Evolutionary conservation across 2,888 invertebrate genomes (phyloP), one percentile per base, ranked within the genome.

Genomic region (Linnaemya tessellans): DNA sequence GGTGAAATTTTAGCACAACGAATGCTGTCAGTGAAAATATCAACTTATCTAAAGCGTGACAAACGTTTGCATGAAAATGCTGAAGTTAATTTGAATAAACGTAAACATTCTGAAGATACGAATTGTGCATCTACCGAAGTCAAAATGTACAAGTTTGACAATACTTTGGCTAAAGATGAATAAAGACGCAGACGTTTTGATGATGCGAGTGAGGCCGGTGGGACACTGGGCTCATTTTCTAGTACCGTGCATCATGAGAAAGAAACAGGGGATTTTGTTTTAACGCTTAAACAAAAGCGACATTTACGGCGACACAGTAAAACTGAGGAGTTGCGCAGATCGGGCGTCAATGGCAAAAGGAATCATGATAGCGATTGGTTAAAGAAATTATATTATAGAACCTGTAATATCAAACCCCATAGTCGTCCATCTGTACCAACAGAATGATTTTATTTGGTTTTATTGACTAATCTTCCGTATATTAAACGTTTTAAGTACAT

Each of bases 31-130:
- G 94, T 96, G 0, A 93, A 96, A 87, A 94, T 96, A 54, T 97
- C 96, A 89, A 95, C 96, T 35, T 96, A 96, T 88, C 96, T 96
- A 0, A 96, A 96, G 84, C 93, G 96, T 4, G 96, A 97, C 89
- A 94, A 95, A 84, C 94, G 94, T 65, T 94, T 95, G 75, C 96
- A 95, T 73, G 96, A 96, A 67, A 87, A 87, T 0, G 71, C 88
- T 35, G 46, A 43, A 13, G 75, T 51, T 41, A 79, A 54, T 62
- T 46, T 15, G 3, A 80, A 71, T 30, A 85, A 82, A 71, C 77
- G 79, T 11, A 79, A 79, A 70, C 62, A 70, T 58, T 3, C 20
- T 46, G 79, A 75, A 13, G 85, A 84, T 11, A 51, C 78, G 9
- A 77, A 73, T 73, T 67, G 64, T 46, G 54, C 51, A 58, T 22